Percentiles rank a stretch among this genome's conserved stretches.
Conservation (phyloP, 2,888 invertebrate species). For the Eristalis intricaria region DNA sequence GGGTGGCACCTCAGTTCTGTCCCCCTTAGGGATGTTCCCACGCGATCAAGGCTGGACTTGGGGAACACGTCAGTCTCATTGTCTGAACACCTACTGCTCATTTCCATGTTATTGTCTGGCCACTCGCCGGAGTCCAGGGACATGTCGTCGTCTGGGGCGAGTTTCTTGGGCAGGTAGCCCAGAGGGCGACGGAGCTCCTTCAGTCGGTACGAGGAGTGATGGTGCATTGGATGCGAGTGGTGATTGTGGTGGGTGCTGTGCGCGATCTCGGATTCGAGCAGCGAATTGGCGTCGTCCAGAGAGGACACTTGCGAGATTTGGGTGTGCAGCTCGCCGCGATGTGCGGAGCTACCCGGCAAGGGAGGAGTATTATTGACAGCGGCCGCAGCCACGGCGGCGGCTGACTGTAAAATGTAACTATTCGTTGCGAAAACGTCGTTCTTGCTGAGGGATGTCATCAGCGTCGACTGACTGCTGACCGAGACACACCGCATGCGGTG, state of each 20-base stretch:
- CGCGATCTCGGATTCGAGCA: slow-evolving; percentile 76
- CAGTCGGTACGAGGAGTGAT: slow-evolving; percentile 71
- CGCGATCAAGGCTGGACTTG: slow-evolving; percentile 60
- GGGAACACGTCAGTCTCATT: slow-evolving; percentile 73
- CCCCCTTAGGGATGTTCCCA: slow-evolving; percentile 50
- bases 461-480: slow-evolving; percentile 77
- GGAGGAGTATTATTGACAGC: slow-evolving; percentile 57
- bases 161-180: slow-evolving; percentile 59
- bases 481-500: slow-evolving; percentile 78
- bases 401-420: slow-evolving; percentile 61
- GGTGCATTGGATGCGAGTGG: slow-evolving; percentile 64
- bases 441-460: slow-evolving; percentile 77
- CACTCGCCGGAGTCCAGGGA: slow-evolving; percentile 58
- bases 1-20: slow-evolving; percentile 60
- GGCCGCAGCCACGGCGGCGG: slow-evolving; percentile 51
- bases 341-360: slow-evolving; percentile 24
- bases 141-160: slow-evolving; percentile 63
- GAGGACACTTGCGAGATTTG: slow-evolving; percentile 79
- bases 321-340: slow-evolving; percentile 76
- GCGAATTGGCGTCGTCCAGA: slow-evolving; percentile 78
- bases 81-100: slow-evolving; percentile 58
- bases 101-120: slow-evolving; percentile 53
- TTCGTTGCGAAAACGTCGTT: slow-evolving; percentile 76
- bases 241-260: slow-evolving; percentile 62
- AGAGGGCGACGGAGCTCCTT: slow-evolving; percentile 75